Percentiles rank a stretch among this genome's conserved stretches.
phyloP scores from a whole-genome alignment of 2,113 vertebrate genomes.

The Lasiurus borealis region DNA sequence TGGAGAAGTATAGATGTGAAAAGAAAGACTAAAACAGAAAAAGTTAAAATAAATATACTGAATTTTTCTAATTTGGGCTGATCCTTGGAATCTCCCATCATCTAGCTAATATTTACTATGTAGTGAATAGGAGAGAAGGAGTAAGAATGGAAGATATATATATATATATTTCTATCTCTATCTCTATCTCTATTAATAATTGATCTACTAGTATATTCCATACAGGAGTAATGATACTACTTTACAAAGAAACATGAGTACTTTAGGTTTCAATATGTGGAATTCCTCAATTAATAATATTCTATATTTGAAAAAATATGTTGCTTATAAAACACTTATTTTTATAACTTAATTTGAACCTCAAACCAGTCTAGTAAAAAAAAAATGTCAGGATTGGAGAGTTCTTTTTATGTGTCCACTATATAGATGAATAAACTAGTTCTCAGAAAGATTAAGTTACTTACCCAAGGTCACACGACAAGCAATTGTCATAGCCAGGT shows the following conservation, averaged over 20 bases:
- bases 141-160: not conserved
- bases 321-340: slow-evolving; percentile 9
- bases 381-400: not conserved
- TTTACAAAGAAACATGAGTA: slow-evolving; percentile 27
- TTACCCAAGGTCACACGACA: slow-evolving; percentile 77
- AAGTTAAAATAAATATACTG: not conserved
- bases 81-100: not conserved
- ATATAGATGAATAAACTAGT: slow-evolving; percentile 48
- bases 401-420: slow-evolving; percentile 31
- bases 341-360: slow-evolving; percentile 62
- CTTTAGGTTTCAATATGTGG: not conserved
- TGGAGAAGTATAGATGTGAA: slow-evolving; percentile 1
- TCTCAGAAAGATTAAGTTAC: slow-evolving; percentile 63
- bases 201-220: not conserved
- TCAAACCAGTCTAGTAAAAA: slow-evolving; percentile 42
- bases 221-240: not conserved
- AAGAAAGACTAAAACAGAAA: slow-evolving; percentile 2
- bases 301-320: slow-evolving; percentile 51
- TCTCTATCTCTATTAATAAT: not conserved
- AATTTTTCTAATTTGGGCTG: not conserved
- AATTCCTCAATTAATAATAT: slow-evolving; percentile 30
- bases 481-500: slow-evolving; percentile 74
- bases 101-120: slow-evolving; percentile 1
- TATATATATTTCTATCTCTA: not conserved
- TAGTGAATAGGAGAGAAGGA: not conserved